These are phyloP conservation scores for Loriculus beryllinus DNA, from an alignment of 2,797 vertebrate genomes.

Conservation along the genomic window DNA sequence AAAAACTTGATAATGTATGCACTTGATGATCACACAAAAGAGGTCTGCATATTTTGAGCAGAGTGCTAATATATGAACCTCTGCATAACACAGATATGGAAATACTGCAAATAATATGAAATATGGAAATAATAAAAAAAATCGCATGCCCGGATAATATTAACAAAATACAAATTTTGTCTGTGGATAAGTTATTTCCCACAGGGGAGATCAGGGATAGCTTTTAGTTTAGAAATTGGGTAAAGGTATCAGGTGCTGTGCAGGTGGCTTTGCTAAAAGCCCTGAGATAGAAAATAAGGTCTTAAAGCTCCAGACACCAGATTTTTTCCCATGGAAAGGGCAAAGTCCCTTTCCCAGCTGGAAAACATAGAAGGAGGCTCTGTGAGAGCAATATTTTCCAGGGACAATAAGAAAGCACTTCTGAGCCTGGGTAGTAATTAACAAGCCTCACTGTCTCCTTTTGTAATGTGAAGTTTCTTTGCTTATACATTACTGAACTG, in stretches of 20 bases:
- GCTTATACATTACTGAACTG: neutral
- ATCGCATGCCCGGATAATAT: neutral
- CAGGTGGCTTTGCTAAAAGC: neutral
- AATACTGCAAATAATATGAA: neutral
- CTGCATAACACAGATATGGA: neutral
- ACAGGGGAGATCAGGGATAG: neutral
- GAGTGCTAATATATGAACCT: neutral
- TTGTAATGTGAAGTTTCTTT: neutral
- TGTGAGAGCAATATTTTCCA: neutral
- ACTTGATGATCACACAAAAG: neutral
- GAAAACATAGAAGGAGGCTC: neutral
- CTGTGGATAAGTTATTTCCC: neutral
- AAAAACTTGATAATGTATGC: neutral
- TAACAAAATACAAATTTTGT: neutral
- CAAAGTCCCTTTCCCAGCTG: neutral
- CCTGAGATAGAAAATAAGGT: neutral
- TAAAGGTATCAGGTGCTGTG: neutral
- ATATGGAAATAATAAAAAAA: slow-evolving; percentile 6
- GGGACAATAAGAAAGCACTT: neutral
- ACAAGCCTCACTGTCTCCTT: neutral
- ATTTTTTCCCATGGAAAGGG: neutral
- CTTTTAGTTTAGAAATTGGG: neutral
- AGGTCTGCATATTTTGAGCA: neutral
- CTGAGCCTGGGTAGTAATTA: neutral
- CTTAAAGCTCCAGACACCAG: neutral